phyloP scores from a whole-genome alignment of 2,797 vertebrate genomes.

The Chromis chromis region DNA sequence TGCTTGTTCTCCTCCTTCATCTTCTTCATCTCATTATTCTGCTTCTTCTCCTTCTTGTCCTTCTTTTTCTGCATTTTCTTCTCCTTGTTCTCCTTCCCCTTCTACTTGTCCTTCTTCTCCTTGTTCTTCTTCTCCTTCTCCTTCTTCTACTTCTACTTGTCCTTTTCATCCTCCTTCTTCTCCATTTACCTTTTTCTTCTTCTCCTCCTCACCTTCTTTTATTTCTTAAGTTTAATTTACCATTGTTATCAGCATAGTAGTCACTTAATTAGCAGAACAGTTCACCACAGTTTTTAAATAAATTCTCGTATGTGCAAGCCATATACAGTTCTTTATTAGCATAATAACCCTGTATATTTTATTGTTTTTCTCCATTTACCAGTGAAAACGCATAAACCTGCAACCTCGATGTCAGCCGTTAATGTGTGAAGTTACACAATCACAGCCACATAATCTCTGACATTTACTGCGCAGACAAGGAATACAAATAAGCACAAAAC shows the following conservation, averaged over 20 bases:
- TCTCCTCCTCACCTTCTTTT: too few relatives aligned
- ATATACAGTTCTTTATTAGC: slow-evolving; percentile 8
- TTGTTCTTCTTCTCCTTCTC: too few relatives aligned
- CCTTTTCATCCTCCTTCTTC: too few relatives aligned
- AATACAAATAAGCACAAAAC: slow-evolving; percentile 16
- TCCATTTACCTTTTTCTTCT: too few relatives aligned
- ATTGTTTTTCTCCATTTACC: not conserved
- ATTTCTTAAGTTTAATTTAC: not conserved
- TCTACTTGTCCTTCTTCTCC: too few relatives aligned
- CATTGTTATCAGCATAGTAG: not conserved
- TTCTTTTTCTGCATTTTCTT: too few relatives aligned
- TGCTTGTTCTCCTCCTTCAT: too few relatives aligned
- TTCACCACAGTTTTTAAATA: slow-evolving; percentile 8
- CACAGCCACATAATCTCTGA: not conserved
- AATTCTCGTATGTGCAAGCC: slow-evolving; percentile 6
- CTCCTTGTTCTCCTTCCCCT: too few relatives aligned
- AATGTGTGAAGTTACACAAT: slow-evolving; percentile 12
- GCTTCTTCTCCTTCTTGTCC: too few relatives aligned
- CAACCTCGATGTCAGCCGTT: slow-evolving; percentile 4
- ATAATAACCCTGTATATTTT: not conserved
- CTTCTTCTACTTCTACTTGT: too few relatives aligned
- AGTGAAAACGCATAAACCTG: slow-evolving; percentile 12
- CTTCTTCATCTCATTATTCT: too few relatives aligned
- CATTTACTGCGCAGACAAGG: not conserved
- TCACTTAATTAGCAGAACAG: slow-evolving; percentile 13